Conservation (phyloP, 2,888 invertebrate species). For the Troides helena region DNA sequence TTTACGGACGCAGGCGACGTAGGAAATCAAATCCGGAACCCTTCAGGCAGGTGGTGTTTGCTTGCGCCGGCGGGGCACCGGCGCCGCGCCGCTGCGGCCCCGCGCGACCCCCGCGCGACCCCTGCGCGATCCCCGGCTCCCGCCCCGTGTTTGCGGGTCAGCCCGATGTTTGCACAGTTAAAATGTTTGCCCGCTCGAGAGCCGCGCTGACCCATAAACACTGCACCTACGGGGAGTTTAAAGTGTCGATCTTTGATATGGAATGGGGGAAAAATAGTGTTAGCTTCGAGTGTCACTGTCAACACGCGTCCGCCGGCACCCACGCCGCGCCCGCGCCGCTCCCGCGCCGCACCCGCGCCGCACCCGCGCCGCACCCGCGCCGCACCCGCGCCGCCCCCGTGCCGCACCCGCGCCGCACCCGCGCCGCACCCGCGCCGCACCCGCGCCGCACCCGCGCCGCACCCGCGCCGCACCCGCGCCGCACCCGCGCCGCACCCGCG, state of each 20-base stretch:
- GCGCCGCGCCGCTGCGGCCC: constrained; percentile 14
- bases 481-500: no score
- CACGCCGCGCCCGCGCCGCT: no score
- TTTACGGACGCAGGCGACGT: neutral
- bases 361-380: no score
- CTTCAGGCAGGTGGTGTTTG: constrained; percentile 35
- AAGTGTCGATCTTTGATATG: constrained; percentile 35
- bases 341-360: no score
- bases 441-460: no score
- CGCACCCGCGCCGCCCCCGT: no score
- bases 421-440: no score
- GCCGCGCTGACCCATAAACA: constrained; percentile 46
- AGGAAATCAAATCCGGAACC: constrained; percentile 19
- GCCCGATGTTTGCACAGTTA: constrained; percentile 62
- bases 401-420: no score
- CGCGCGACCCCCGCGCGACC: constrained; percentile 1
- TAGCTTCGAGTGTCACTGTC: constrained; percentile 27
- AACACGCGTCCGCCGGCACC: constrained; percentile 10
- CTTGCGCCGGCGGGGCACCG: constrained; percentile 29
- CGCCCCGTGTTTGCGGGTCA: constrained; percentile 44
- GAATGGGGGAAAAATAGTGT: constrained; percentile 29
- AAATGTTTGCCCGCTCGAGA: constrained; percentile 64
- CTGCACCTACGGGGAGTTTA: constrained; percentile 34
- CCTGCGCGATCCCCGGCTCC: no score
- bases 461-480: no score